Conservation (phyloP, 1,140 invertebrate genomes). For the Diploscapter pachys region DNA sequence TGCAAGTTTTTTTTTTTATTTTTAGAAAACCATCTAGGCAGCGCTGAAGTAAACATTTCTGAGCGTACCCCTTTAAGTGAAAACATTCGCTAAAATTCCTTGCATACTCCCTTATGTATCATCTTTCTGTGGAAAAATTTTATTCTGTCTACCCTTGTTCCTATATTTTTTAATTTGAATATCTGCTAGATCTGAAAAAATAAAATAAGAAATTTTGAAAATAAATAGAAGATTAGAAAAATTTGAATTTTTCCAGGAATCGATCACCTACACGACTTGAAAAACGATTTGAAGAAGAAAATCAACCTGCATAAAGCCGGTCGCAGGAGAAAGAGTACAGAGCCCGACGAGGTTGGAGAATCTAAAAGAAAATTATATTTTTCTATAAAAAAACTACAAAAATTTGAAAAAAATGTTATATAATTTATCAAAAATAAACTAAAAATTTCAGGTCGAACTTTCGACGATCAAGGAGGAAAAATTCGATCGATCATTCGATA, state of each 20-base stretch:
- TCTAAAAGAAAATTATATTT: slow-evolving; percentile 1
- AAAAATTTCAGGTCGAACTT: slow-evolving; percentile 8
- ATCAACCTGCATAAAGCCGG: slow-evolving; percentile 10
- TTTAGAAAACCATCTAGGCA: no score
- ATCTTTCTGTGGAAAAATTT: no score
- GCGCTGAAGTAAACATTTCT: no score
- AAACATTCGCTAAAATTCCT: no score
- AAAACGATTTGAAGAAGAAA: slow-evolving; percentile 15
- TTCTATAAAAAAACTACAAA: neutral
- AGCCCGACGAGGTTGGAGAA: slow-evolving; percentile 11
- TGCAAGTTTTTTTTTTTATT: slow-evolving; percentile 1
- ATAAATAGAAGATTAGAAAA: neutral
- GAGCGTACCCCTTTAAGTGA: no score
- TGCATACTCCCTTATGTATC: no score
- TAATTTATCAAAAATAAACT: no score
- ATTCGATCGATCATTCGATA: neutral
- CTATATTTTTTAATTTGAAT: no score
- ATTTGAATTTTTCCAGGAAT: slow-evolving; percentile 10
- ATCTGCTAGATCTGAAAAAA: no score
- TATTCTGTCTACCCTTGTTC: no score
- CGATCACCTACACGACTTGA: slow-evolving; percentile 23
- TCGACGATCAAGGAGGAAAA: slow-evolving; percentile 16
- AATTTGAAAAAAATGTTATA: slow-evolving; percentile 3
- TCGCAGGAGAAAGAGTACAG: slow-evolving; percentile 21
- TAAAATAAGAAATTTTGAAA: neutral